Evolutionary conservation across 1,140 invertebrate species (phyloP), one percentile per base, ranked within the genome.

Genomic region (Arctopsyche grandis): DNA sequence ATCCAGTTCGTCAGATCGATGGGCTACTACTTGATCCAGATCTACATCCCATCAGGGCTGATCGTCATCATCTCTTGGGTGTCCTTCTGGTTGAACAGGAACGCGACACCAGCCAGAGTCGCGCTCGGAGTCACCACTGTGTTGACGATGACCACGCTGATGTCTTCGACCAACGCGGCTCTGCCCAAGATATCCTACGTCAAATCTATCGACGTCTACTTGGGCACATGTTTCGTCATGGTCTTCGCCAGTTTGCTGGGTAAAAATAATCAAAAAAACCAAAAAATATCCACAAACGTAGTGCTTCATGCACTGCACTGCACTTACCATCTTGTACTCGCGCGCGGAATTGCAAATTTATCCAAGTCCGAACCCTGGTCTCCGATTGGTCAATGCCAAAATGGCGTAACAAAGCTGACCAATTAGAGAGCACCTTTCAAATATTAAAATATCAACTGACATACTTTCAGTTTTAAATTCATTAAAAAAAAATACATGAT

Each of bases 61-160:
- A 99, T 99, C 89, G 98, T 99, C 87, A 98, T 98, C 89, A 98
- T 99, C 89, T 98, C 96, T 83, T 99, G 98, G 97, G 97, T 99
- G 85, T 96, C 95, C 85, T 98, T 97, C 91, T 97, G 95, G 95
- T 85, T 91, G 84, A 91, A 98, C 89, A 92, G 97, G 85, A 97
- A 98, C 89, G 97, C 97, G 83, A 98, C 97, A 80, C 98, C 98
- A 82, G 98, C 98, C 84, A 91, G 98, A 88, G 97, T 99, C 82
- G 94, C 97, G 83, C 91, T 99, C 84, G 97, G 97, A 85, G 97
- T 98, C 85, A 99, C 97, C 89, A 98, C 96, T 88, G 96, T 98
- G 89, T 93, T 99, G 89, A 99, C 98, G 85, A 99, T 99, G 97
- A 99, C 97, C 84, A 99, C 98, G 81, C 93, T 99, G 83, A 98